These are phyloP conservation scores for Pelosia muscerda DNA, from an alignment of 2,888 invertebrate species.

Conservation along the genomic window DNA sequence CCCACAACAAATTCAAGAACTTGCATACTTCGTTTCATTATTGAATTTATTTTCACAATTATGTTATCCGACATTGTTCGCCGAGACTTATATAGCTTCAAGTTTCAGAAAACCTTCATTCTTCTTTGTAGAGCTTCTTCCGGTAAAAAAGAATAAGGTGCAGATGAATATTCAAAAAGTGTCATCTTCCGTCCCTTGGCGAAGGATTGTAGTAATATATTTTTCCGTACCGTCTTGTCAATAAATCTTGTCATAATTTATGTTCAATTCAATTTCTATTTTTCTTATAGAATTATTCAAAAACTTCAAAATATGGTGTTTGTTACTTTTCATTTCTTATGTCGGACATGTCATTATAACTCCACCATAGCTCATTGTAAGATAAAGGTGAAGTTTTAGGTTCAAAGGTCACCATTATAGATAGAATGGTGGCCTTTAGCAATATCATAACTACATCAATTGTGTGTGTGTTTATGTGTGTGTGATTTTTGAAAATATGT, in stretches of 20 bases:
- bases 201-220: constrained; percentile 24
- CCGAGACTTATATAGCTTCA: background rate
- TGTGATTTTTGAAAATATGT: background rate
- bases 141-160: constrained; percentile 16
- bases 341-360: background rate
- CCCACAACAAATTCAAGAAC: background rate
- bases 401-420: background rate
- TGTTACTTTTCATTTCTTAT: background rate
- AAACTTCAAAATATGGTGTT: background rate
- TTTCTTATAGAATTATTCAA: background rate
- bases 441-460: background rate
- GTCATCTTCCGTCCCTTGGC: constrained; percentile 23
- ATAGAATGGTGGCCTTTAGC: background rate
- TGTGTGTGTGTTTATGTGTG: background rate
- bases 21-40: background rate
- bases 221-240: constrained; percentile 27
- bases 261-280: constrained; percentile 2
- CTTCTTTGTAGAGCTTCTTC: constrained; percentile 11
- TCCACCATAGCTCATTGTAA: background rate
- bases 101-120: constrained; percentile 10
- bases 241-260: constrained; percentile 24
- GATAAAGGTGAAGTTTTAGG: background rate
- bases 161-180: constrained; percentile 22
- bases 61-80: constrained; percentile 8
- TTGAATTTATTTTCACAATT: background rate